Conservation (phyloP, 2,797 vertebrate genomes). For the Rachycentron canadum region DNA sequence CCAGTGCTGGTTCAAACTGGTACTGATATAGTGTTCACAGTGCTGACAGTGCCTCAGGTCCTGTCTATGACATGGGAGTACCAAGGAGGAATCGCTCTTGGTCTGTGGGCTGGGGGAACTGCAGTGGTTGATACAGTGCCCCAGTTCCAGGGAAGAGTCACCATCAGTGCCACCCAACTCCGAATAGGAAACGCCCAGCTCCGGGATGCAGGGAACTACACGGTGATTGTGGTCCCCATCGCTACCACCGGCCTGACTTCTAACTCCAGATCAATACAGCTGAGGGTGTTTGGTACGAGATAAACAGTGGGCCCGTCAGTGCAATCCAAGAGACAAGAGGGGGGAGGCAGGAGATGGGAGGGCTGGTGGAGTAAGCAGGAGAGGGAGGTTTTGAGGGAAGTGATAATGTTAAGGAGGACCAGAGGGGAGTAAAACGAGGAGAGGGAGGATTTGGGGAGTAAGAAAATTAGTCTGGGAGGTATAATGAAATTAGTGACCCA, state of each 20-base stretch:
- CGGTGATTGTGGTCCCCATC: constrained; percentile 72
- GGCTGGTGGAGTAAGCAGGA: constrained; percentile 17
- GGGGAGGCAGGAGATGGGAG: neutral
- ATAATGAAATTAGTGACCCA: constrained; percentile 82
- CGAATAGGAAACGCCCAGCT: constrained; percentile 70
- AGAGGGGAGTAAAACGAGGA: constrained; percentile 45
- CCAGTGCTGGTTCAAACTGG: constrained; percentile 75
- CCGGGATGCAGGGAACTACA: constrained; percentile 80
- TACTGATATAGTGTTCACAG: constrained; percentile 67
- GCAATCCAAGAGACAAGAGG: neutral
- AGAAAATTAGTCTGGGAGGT: constrained; percentile 73
- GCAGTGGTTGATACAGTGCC: neutral
- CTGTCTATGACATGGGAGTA: constrained; percentile 77
- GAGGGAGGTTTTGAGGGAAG: constrained; percentile 39
- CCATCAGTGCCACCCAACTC: constrained; percentile 77
- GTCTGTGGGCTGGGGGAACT: constrained; percentile 49
- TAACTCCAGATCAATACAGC: constrained; percentile 73
- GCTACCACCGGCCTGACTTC: constrained; percentile 46
- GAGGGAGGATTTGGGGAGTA: constrained; percentile 61
- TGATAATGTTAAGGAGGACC: constrained; percentile 57
- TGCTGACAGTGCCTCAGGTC: constrained; percentile 63
- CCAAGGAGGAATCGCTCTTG: constrained; percentile 65
- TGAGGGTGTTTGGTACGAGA: constrained; percentile 84
- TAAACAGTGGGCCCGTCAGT: constrained; percentile 24
- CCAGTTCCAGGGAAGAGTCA: constrained; percentile 79